Base-by-base conservation (phyloP, 23 tunicate species). In the Trididemnum clinides region DNA sequence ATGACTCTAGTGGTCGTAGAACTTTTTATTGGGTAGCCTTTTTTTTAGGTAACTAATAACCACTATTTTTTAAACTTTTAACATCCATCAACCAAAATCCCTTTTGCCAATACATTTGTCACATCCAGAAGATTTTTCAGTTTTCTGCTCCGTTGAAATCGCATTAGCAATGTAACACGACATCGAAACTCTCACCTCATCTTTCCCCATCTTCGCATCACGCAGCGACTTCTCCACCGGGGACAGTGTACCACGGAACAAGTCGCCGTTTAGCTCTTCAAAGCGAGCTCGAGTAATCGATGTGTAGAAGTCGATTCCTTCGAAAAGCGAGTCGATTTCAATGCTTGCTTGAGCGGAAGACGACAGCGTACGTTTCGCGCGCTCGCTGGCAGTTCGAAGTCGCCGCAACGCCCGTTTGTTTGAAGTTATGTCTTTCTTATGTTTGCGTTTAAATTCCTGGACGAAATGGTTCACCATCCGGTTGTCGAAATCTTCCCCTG, bases 231-330 rank as follows among this genome's bases (percentile, higher is more conserved):
- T 91, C 57, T 96, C 99, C 6, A 96, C 99, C 0, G 99, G 99
- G n/a, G 88, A 93, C 51, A 91, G 37, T 15, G 99, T 96, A 59
- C 83, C 96, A 12, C 99, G 90, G 99, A 96, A 96, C 6, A 96
- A 92, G 72, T 91, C 97, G 49, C 77, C 72, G 65, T 78, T 72
- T 36, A 87, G 85, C 64, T 96, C 99, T 35, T 96, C 99, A 78
- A 96, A 96, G 21, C 99, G 96, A 72, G 99, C 99, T 39, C 99
- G 88, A 58, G 99, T 96, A 79, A 96, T 88, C 26, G 93, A 88
- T 22, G 99, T 96, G 92, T 96, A 96, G 69, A 96, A 96, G 70
- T 96, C 99, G 58, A 96, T 82, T 31, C 99, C 99, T 58, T 96
- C 99, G 74, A 77, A 96, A 26, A 96, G 86, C 6, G 99, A 96